These are phyloP conservation scores for Microctenopoma stevenorrisi DNA, from an alignment of 2,797 vertebrate genomes.

Conservation along the genomic window DNA sequence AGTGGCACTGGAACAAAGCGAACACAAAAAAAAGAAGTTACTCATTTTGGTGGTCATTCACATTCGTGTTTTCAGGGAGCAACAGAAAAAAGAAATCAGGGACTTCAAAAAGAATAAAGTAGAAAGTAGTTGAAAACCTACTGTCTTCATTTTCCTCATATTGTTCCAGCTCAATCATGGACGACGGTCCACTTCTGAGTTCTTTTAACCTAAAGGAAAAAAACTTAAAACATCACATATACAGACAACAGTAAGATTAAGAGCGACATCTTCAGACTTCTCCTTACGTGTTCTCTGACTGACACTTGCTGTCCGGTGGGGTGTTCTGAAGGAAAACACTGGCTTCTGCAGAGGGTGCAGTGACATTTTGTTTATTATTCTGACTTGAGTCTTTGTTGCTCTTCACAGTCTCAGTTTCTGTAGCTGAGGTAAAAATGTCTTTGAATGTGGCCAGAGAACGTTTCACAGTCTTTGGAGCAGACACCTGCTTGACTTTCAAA, in stretches of 20 bases:
- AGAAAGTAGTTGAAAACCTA: constrained; percentile 47
- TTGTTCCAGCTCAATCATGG: constrained; percentile 69
- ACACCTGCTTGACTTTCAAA: constrained; percentile 8
- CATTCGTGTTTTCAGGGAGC: too few relatives aligned
- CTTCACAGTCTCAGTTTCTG: background rate
- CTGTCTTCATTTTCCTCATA: constrained; percentile 63
- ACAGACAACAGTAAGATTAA: background rate
- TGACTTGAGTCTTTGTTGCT: background rate
- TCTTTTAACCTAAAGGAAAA: constrained; percentile 32
- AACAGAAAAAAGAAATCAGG: background rate
- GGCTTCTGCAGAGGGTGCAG: constrained; percentile 10
- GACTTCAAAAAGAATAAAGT: background rate
- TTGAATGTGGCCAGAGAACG: constrained; percentile 57
- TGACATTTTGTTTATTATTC: constrained; percentile 19
- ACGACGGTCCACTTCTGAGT: constrained; percentile 77
- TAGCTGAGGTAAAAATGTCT: constrained; percentile 54
- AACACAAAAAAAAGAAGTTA: background rate
- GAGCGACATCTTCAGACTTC: background rate
- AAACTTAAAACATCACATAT: background rate
- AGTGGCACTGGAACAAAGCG: constrained; percentile 53
- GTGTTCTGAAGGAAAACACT: background rate
- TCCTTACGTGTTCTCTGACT: constrained; percentile 60
- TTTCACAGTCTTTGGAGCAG: constrained; percentile 57
- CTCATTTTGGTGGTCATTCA: background rate
- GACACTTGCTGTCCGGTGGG: constrained; percentile 20